These are phyloP conservation scores for Saxidomus purpurata DNA, from an alignment of 1,140 invertebrate genomes.

Conservation along the genomic window DNA sequence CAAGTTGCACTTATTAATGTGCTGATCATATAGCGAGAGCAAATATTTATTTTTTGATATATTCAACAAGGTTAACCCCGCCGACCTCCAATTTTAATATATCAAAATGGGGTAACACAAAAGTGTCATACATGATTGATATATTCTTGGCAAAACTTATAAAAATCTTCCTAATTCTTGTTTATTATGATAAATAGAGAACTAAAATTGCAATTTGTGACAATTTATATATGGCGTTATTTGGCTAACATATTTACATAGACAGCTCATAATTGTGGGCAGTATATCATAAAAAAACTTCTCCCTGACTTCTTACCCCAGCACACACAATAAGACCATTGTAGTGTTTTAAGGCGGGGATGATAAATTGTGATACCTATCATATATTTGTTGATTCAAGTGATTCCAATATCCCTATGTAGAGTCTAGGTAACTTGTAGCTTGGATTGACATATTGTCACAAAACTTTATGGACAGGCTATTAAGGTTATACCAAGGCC, in stretches of 20 bases:
- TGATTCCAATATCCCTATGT: too few relatives aligned
- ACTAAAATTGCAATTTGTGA: conserved; percentile 12
- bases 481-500: too few relatives aligned
- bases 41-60: conserved; percentile 58
- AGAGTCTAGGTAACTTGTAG: too few relatives aligned
- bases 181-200: conserved; percentile 15
- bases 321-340: background rate
- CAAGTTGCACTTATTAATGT: conserved; percentile 42
- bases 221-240: background rate
- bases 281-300: background rate
- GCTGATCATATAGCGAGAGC: background rate
- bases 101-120: conserved; percentile 42
- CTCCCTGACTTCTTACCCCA: background rate
- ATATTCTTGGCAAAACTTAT: conserved; percentile 24
- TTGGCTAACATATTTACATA: background rate
- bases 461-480: too few relatives aligned
- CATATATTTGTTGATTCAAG: too few relatives aligned
- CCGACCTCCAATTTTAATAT: conserved; percentile 33
- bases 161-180: conserved; percentile 12
- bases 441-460: too few relatives aligned
- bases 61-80: background rate
- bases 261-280: background rate
- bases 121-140: conserved; percentile 18
- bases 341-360: background rate
- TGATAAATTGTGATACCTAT: too few relatives aligned